Evolutionary conservation across 2,113 vertebrate genomes (phyloP).

Genomic region (Eclectus roratus): DNA sequence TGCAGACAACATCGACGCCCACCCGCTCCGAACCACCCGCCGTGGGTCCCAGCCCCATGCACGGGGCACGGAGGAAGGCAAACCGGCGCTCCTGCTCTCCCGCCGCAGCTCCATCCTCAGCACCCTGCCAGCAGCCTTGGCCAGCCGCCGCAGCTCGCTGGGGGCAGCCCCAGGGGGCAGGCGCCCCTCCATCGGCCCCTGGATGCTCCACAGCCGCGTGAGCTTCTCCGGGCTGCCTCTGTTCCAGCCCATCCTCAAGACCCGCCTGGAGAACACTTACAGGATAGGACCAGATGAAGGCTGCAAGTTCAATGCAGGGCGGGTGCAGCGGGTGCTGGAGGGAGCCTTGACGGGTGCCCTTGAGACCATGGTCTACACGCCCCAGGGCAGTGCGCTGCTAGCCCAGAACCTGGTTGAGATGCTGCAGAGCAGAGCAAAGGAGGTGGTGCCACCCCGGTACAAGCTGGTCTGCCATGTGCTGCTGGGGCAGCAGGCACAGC

Average conservation of each 20-base stretch:
- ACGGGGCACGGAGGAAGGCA: conserved; percentile 36
- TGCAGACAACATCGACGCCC: background rate
- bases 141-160: conserved; percentile 71
- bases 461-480: conserved; percentile 81
- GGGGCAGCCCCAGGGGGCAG: conserved; percentile 37
- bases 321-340: conserved; percentile 60
- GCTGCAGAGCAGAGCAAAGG: conserved; percentile 61
- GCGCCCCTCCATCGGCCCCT: conserved; percentile 68
- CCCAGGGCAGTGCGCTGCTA: conserved; percentile 27
- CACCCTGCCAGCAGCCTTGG: background rate
- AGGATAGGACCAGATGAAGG: conserved; percentile 56
- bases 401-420: conserved; percentile 68
- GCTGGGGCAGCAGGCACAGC: conserved; percentile 71
- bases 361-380: conserved; percentile 30
- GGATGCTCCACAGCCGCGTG: conserved; percentile 61
- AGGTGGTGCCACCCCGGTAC: conserved; percentile 74
- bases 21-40: background rate
- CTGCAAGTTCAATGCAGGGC: conserved; percentile 42
- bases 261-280: conserved; percentile 67
- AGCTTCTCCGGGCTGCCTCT: conserved; percentile 78
- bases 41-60: conserved; percentile 50
- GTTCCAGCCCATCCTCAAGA: conserved; percentile 47
- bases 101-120: conserved; percentile 68
- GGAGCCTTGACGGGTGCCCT: conserved; percentile 29
- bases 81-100: background rate